Conservation (phyloP, 2,797 vertebrate species). For the Strix occidentalis region DNA sequence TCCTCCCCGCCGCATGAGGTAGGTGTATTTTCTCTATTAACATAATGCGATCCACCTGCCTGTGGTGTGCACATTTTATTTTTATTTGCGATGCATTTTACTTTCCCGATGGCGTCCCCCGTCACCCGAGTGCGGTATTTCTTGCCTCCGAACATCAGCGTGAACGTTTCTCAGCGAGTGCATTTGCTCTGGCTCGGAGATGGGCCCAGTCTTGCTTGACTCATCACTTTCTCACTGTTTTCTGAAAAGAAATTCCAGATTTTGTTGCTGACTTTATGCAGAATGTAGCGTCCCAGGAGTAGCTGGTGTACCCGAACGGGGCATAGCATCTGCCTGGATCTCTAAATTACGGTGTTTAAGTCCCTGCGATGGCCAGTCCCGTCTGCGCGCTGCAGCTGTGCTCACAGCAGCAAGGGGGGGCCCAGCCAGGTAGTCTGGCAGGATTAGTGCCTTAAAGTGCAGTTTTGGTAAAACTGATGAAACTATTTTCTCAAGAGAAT, state of each 20-base stretch:
- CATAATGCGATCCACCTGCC: fast-evolving
- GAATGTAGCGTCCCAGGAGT: not conserved
- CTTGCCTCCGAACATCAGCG: not conserved
- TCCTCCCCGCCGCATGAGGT: not conserved
- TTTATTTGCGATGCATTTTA: not conserved
- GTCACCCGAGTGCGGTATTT: fast-evolving
- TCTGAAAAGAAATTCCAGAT: not conserved
- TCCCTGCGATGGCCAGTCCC: not conserved
- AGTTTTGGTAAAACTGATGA: not conserved
- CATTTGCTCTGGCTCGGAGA: not conserved
- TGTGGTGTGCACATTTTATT: fast-evolving
- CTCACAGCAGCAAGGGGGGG: too few relatives aligned
- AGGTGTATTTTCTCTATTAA: not conserved
- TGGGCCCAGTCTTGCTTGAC: not conserved
- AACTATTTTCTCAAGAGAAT: not conserved
- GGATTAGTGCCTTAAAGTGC: fast-evolving
- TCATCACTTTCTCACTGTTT: not conserved
- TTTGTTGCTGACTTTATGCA: not conserved
- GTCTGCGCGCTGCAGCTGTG: not conserved
- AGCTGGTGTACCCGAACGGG: not conserved
- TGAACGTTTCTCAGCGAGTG: not conserved
- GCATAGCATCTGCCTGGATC: not conserved
- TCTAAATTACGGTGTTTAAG: not conserved
- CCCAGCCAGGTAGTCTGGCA: fast-evolving
- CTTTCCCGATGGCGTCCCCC: fast-evolving